phyloP scores from a whole-genome alignment of 92 coral and sea anemone species.

The Actinernus sp. region DNA sequence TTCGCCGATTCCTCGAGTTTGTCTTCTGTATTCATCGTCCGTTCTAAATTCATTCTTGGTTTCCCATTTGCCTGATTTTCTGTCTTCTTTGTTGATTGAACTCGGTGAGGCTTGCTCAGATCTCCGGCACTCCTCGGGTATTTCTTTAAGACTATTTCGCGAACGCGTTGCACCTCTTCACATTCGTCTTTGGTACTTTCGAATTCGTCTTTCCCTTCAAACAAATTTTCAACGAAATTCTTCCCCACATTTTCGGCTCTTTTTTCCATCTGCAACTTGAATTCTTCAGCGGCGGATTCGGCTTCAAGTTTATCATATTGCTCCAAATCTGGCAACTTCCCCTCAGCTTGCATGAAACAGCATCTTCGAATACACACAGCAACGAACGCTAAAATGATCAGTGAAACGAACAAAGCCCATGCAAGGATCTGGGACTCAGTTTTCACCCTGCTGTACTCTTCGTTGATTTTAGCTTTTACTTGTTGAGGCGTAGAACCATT shows the following conservation, averaged over 20 bases:
- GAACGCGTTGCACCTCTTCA: not conserved
- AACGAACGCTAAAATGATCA: slow-evolving; percentile 34
- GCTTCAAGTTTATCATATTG: slow-evolving; percentile 52
- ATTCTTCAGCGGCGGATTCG: slow-evolving; percentile 41
- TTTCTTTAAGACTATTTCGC: slow-evolving; percentile 6
- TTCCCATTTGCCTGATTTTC: no score
- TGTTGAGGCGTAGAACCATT: slow-evolving; percentile 20
- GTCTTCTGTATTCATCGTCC: no score
- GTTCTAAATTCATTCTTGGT: no score
- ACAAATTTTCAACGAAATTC: slow-evolving; percentile 1
- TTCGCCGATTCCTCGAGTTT: no score
- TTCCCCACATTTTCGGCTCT: slow-evolving; percentile 39
- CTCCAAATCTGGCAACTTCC: slow-evolving; percentile 34
- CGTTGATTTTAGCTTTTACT: slow-evolving; percentile 18
- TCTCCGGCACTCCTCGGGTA: slow-evolving; percentile 59
- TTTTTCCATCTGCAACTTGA: slow-evolving; percentile 22
- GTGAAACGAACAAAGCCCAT: slow-evolving; percentile 36
- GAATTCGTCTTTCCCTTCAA: slow-evolving; percentile 2
- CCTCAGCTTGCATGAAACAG: slow-evolving; percentile 47
- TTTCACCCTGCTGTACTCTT: slow-evolving; percentile 15
- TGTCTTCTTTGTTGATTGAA: no score
- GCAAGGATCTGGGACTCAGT: slow-evolving; percentile 56
- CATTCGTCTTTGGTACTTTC: not conserved
- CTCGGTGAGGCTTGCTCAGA: slow-evolving; percentile 58
- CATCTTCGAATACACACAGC: slow-evolving; percentile 52